These are phyloP conservation scores for Melanocharis versteri DNA, from an alignment of 2,113 vertebrate genomes.

Conservation along the genomic window DNA sequence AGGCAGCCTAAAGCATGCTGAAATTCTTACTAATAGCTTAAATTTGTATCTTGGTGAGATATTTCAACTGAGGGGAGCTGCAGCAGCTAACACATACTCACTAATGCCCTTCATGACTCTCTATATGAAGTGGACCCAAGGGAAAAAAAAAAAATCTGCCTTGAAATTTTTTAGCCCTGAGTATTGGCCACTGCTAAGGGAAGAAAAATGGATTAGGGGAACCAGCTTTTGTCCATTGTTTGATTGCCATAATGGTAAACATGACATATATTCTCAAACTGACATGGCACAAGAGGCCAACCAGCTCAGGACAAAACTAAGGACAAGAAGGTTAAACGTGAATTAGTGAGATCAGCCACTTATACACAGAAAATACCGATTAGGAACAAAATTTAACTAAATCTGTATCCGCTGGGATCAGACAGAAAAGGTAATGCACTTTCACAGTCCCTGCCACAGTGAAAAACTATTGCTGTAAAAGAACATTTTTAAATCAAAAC, in stretches of 20 bases:
- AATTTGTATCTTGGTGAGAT: background rate
- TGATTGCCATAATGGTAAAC: background rate
- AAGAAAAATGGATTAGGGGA: background rate
- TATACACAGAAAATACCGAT: background rate
- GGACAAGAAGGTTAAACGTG: background rate
- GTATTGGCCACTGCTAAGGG: background rate
- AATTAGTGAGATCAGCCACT: constrained; percentile 9
- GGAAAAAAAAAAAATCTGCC: background rate
- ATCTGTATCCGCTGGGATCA: background rate
- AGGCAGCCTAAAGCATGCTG: background rate
- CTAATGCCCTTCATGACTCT: background rate
- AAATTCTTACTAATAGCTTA: background rate
- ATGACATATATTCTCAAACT: background rate
- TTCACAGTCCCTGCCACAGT: background rate
- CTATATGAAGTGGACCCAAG: background rate
- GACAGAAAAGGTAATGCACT: background rate
- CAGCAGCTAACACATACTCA: background rate
- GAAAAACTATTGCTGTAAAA: background rate
- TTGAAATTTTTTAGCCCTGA: background rate
- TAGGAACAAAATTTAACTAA: background rate
- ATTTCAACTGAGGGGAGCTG: background rate
- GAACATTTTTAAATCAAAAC: background rate
- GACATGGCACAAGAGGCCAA: background rate
- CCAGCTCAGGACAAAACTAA: background rate
- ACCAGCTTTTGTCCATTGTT: constrained; percentile 3